Percentiles rank a stretch among this genome's conserved stretches.
Evolutionary conservation across 2,113 vertebrate genomes (phyloP).

Genomic region (Lynx canadensis): DNA sequence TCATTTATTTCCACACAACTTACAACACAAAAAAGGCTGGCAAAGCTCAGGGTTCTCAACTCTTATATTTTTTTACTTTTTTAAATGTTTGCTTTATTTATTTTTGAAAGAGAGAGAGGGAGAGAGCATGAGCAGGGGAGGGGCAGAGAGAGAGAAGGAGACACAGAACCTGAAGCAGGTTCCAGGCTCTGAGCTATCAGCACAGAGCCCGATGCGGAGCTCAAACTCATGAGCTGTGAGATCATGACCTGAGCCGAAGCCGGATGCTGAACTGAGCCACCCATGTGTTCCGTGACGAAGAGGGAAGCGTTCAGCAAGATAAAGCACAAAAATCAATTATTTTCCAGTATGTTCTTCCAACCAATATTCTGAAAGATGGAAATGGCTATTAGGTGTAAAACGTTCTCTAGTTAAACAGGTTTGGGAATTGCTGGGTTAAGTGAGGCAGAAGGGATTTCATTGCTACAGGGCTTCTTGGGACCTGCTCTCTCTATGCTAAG

Average conservation of each 20-base stretch:
- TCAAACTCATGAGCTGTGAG: no score
- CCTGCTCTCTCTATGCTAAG: background rate
- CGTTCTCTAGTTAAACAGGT: constrained; percentile 9
- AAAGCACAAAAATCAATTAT: background rate
- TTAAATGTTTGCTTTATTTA: no score
- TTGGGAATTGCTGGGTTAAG: constrained; percentile 16
- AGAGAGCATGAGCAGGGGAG: no score
- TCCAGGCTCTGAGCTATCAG: no score
- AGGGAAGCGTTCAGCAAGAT: background rate
- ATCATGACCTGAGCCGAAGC: no score
- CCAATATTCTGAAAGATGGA: constrained; percentile 1
- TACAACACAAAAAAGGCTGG: background rate
- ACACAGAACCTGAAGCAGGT: no score
- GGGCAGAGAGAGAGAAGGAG: no score
- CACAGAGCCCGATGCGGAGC: no score
- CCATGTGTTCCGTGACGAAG: background rate
- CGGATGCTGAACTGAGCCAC: no score
- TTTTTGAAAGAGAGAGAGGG: no score
- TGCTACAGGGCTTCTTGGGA: background rate
- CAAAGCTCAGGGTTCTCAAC: background rate
- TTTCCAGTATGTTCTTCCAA: constrained; percentile 28
- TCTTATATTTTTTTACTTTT: background rate
- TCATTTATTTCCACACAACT: background rate
- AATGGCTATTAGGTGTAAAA: background rate
- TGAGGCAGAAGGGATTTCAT: constrained; percentile 25